Percentiles rank a stretch among this genome's conserved stretches.
Evolutionary conservation across 2,113 vertebrate species (phyloP).

Genomic region (Petrocephalus microphthalmus): DNA sequence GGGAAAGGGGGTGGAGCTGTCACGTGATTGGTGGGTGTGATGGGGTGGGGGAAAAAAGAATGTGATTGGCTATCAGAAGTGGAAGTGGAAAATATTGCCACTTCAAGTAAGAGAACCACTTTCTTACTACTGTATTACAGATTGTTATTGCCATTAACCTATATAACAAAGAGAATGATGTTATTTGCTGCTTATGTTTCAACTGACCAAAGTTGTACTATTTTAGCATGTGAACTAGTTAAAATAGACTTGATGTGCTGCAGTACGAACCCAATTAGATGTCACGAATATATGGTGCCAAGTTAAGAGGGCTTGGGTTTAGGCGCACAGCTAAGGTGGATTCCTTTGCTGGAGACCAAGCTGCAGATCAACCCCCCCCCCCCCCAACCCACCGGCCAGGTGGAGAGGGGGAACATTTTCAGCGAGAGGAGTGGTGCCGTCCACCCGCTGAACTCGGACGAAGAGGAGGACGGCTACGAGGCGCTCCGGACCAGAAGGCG

Average conservation of each 20-base stretch:
- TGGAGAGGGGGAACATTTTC: constrained; percentile 84
- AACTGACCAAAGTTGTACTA: background rate
- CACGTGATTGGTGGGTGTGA: background rate
- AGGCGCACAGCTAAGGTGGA: background rate
- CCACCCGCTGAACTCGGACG: constrained; percentile 75
- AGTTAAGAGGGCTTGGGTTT: background rate
- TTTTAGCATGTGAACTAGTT: background rate
- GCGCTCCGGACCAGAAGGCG: constrained; percentile 69
- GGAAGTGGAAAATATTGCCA: background rate
- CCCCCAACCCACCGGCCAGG: constrained; percentile 48
- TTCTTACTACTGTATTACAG: background rate
- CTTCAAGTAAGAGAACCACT: background rate
- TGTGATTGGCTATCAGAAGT: background rate
- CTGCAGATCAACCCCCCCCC: background rate
- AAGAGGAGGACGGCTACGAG: constrained; percentile 82
- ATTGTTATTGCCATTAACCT: background rate
- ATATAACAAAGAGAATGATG: background rate
- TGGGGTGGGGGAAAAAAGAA: background rate
- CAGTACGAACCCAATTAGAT: background rate
- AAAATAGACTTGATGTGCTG: background rate
- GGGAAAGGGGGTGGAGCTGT: background rate
- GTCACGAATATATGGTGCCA: background rate
- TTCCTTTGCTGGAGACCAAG: background rate
- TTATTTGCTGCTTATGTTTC: background rate
- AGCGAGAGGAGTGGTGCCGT: constrained; percentile 63